phyloP scores from a whole-genome alignment of 2,113 vertebrate genomes.

The Picathartes gymnocephalus region DNA sequence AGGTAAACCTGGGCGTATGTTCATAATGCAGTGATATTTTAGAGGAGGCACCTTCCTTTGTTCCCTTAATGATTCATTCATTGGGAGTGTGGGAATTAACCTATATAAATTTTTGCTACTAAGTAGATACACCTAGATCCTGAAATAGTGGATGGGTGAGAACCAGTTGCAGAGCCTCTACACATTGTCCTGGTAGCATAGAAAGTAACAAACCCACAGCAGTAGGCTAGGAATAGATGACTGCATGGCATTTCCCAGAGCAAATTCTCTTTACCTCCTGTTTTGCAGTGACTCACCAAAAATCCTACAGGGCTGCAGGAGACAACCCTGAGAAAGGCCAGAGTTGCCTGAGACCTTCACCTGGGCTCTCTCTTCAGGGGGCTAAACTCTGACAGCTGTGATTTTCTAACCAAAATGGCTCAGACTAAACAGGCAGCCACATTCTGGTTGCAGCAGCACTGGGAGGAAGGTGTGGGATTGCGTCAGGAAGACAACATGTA shows the following conservation, averaged over 20 bases:
- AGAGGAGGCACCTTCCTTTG: conserved; percentile 39
- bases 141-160: conserved; percentile 57
- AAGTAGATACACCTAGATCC: conserved; percentile 56
- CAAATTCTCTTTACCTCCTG: not conserved
- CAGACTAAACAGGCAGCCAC: not conserved
- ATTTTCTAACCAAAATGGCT: accelerated
- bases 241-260: not conserved
- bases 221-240: not conserved
- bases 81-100: conserved; percentile 53
- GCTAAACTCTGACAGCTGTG: not conserved
- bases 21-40: not conserved
- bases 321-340: not conserved
- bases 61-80: conserved; percentile 54
- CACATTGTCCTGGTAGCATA: not conserved
- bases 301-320: not conserved
- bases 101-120: conserved; percentile 57
- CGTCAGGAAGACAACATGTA: not conserved
- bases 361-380: not conserved
- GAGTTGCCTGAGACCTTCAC: not conserved
- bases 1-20: conserved; percentile 18
- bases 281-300: not conserved
- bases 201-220: not conserved
- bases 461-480: not conserved
- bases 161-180: conserved; percentile 12
- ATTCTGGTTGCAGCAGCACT: not conserved